Percentiles rank a stretch among this genome's conserved stretches.
phyloP scores from a whole-genome alignment of 1,140 invertebrate species.

The Fopius arisanus region DNA sequence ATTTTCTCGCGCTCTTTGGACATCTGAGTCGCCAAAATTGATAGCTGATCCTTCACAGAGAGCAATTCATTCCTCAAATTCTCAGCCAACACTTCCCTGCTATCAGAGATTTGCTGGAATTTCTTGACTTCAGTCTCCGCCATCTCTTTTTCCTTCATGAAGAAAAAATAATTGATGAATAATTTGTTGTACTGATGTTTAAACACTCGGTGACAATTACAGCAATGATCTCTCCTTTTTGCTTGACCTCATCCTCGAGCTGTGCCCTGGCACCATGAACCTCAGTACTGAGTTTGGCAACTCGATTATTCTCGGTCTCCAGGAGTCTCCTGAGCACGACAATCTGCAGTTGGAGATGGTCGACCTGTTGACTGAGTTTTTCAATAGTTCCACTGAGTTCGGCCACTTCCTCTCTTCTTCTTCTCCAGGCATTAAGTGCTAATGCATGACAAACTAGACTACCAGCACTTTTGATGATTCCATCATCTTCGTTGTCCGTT shows the following conservation, averaged over 20 bases:
- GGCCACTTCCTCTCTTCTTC: constrained; percentile 63
- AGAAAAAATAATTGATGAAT: constrained; percentile 10
- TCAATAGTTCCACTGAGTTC: constrained; percentile 60
- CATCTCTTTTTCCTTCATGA: constrained; percentile 61
- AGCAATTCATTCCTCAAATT: constrained; percentile 55
- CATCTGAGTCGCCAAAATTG: constrained; percentile 52
- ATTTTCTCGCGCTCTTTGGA: constrained; percentile 56
- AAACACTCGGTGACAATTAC: constrained; percentile 36
- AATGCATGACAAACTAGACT: constrained; percentile 63
- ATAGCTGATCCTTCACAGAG: constrained; percentile 44
- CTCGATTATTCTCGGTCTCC: constrained; percentile 66
- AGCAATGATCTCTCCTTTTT: constrained; percentile 52
- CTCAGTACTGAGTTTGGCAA: constrained; percentile 64
- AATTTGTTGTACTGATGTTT: not conserved
- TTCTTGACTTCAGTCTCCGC: constrained; percentile 58
- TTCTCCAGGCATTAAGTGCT: constrained; percentile 67
- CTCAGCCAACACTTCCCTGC: constrained; percentile 53
- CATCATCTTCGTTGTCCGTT: constrained; percentile 24
- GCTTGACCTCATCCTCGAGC: constrained; percentile 51
- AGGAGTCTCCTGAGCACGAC: constrained; percentile 67
- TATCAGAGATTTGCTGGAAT: constrained; percentile 51
- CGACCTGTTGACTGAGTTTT: constrained; percentile 58
- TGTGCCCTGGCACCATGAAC: constrained; percentile 64
- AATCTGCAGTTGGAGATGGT: constrained; percentile 68
- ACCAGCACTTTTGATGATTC: constrained; percentile 49